Percentiles rank a stretch among this genome's conserved stretches.
Conservation (phyloP, 1,140 invertebrate species). For the Theocolax elegans region DNA sequence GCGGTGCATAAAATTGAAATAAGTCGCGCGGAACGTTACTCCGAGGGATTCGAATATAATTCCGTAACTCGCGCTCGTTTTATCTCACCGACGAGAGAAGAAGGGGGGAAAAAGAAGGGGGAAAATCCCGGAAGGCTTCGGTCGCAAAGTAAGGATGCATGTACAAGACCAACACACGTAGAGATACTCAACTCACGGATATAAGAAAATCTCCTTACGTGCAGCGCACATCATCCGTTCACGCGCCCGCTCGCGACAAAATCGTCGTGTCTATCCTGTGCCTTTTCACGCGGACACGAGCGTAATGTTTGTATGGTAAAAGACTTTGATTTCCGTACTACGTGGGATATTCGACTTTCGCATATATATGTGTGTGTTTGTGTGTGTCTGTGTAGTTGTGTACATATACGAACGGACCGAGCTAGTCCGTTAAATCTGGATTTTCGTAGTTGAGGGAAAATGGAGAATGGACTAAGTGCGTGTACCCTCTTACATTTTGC, state of each 20-base stretch:
- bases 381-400: too few species aligned
- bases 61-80: background rate
- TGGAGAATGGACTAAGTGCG: too few species aligned
- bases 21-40: background rate
- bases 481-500: too few species aligned
- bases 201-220: slow-evolving; percentile 38
- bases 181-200: background rate
- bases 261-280: background rate
- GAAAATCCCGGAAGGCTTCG: slow-evolving; percentile 45
- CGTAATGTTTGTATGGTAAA: background rate
- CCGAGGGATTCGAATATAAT: slow-evolving; percentile 14
- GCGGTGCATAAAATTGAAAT: slow-evolving; percentile 32
- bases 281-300: background rate
- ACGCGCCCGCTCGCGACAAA: background rate
- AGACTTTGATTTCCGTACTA: background rate
- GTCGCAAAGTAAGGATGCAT: slow-evolving; percentile 51
- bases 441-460: too few species aligned
- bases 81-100: slow-evolving; percentile 18
- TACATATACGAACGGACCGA: too few species aligned
- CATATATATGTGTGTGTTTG: too few species aligned
- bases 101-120: too few species aligned
- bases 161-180: slow-evolving; percentile 39
- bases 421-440: too few species aligned
- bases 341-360: too few species aligned
- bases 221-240: too few species aligned